Evolutionary conservation across 2,113 vertebrate species (phyloP), one percentile per base, ranked within the genome.

Genomic region (Helogale parvula): DNA sequence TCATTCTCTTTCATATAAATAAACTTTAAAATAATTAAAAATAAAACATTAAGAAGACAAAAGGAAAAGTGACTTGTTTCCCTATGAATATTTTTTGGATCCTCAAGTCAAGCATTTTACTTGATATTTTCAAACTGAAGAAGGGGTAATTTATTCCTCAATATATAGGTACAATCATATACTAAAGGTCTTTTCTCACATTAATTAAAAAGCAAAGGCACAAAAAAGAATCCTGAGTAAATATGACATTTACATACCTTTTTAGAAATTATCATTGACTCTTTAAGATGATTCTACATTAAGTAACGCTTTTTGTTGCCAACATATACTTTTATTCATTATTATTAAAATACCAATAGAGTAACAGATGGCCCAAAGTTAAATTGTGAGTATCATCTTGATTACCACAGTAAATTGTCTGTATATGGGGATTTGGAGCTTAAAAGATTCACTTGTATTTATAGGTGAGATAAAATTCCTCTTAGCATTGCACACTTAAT

Each of bases 381-480:
- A 98, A 98, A 98, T 96, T 96, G 94, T 93, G 94, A 98, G 87
- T 87, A 98, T 96, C 38, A 4, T 94, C 96, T 98, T 98, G 96
- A 99, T 98, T 98, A 97, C 97, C 97, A 97, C 63, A 96, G 93
- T 98, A 98, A 98, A 98, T 98, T 97, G 88, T 98, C 97, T 98
- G 71, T 0, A 8, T 94, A 90, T 76, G 72, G 97, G 96, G 95
- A 98, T 98, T 97, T 98, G 96, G 97, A 98, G 89, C 97, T 94
- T 97, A 97, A 97, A 97, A 98, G 91, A 97, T 87, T 97, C 97
- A 96, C 82, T 98, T 93, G 89, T 98, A 98, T 98, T 98, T 99
- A 98, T 97, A 98, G 95, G 66, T 83, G 89, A 99, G 85, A 98
- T 98, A 98, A 98, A 99, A 98, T 86, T 97, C 92, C 95, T 98